Base-by-base conservation (phyloP, 2,113 vertebrate genomes). In the Noctilio leporinus region DNA sequence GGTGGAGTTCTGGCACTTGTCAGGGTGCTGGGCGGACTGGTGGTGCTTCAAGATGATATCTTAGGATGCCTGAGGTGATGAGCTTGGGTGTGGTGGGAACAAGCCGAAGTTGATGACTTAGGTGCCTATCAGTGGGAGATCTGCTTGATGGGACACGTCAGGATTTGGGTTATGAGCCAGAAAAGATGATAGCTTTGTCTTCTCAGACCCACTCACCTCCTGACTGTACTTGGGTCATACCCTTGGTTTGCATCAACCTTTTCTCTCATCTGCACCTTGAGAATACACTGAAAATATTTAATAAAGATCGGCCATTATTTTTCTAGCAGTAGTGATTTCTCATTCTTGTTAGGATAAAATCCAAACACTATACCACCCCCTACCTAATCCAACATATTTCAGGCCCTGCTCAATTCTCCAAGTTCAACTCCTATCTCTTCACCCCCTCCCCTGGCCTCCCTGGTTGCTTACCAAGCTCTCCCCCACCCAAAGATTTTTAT, bases 71-170 rank as follows among this genome's bases (percentile, higher is more conserved):
- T 0, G 14, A 72, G 91, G 89, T 26, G 9, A 6, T 38, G 67
- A 83, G 82, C 45, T 15, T 67, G 97, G 97, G 96, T 59, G 94
- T 83, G 94, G 94, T 95, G 94, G 82, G 95, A 97, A 95, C 64
- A n/a, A 85, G 22, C 43, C 4, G 7, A 38, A 38, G 30, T 19
- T 87, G 84, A 78, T 55, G 40, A 33, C 59, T 77, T 28, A 17
- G 89, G 87, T 45, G 49, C 20, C 82, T 83, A 51, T 96, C 91
- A 22, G 10, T 24, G 43, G 28, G 49, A 69, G 76, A 96, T 85
- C 69, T 80, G 86, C 82, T 43, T 95, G 93, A 72, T 86, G 81
- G 77, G 73, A 26, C 96, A n/a, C 4, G 95, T 73, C 40, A 57
- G 28, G 30, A 4, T 72, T 38, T 47, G 38, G 35, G 55, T 77